Base-by-base conservation (phyloP, 2,888 invertebrate species). In the Philaethria dido region DNA sequence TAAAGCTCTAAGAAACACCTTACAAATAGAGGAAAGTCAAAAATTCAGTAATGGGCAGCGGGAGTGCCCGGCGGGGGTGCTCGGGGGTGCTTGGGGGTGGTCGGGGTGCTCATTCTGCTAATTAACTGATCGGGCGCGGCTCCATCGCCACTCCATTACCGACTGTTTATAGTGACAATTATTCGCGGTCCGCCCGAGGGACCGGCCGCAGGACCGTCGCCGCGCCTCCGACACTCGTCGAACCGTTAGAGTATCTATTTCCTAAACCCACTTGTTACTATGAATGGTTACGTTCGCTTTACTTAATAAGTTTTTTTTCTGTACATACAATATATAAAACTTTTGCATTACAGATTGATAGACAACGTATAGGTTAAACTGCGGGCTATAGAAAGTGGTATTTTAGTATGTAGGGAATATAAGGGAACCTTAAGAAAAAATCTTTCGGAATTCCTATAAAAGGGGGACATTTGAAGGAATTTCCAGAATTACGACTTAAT, bases 161-260 rank as follows among this genome's bases (percentile, higher is more conserved):
- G 80, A 79, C 82, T 87, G 88, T 89, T 89, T 89, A 89, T 88
- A 84, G 88, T 87, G 86, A 87, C 89, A 88, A 88, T 87, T 86
- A 87, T 84, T 83, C 66, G 39, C 71, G 9, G 73, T 47, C 69
- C 54, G 64, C 55, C 66, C 61, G 60, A 50, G 60, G 64, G 64
- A 60, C 68, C 29, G 68, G 65, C 45, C 36, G 29, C 29, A 29
- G 29, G 29, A 29, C 29, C 29, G 59, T 60, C 52, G 54, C 50
- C 54, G 52, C 64, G 42, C 64, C 64, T 64, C 4, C 48, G 42
- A 9, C 42, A 18, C n/a, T n/a, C n/a, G n/a, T n/a, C n/a, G 16
- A 33, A 42, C 42, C 64, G 25, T 59, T 64, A 39, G 20, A 64
- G 42, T 50, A 42, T 59, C 18, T 39, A 55, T 45, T 47, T 54